Base-by-base conservation (phyloP, 2,113 vertebrate genomes). In the Elaphurus davidianus region DNA sequence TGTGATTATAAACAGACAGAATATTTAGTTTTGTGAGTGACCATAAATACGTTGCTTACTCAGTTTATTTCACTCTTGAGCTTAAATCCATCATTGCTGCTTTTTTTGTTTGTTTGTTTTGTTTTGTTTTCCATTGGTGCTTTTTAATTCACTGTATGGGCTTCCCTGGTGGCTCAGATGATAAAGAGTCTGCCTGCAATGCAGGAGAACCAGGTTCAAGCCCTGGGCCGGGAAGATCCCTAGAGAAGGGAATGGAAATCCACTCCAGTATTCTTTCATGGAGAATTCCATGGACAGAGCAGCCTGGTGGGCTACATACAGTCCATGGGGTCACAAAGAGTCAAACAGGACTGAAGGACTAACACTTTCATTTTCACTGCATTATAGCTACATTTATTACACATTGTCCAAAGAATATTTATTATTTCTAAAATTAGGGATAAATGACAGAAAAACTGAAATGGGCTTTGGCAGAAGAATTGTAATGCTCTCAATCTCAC, bases 211-310 rank as follows among this genome's bases (percentile, higher is more conserved):
- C 33, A n/a, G 1, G 17, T 67, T n/a, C 4, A 33, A n/a, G 33
- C 4, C 16, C 16, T n/a, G 16, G 33, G 17, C 21, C 0, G 0
- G 2, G 17, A 36, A 71, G 64, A 36, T 21, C 4, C 64, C 9
- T 71, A 17, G n/a, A 21, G n/a, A 71, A 71, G 17, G 64, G 64
- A 67, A 67, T 19, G 33, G 64, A 19, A 36, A 36, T 67, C 33
- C 64, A 36, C 4, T 36, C 33, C 16, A 67, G 64, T 67, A 36
- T 67, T 67, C 33, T 36, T 67, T 17, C 64, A 17, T 67, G 64
- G 33, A 67, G 4, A 67, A 67, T 2, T 67, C 64, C 64, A 21
- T 2, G 64, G 8, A 67, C 33, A 67, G 64, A 67, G 64, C 4
- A 10, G 64, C 64, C 33, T 36, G 16, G 16, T 8, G 1, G 64